Conservation (phyloP, 1,140 invertebrate species). For the Cyphomyrmex costatus region DNA sequence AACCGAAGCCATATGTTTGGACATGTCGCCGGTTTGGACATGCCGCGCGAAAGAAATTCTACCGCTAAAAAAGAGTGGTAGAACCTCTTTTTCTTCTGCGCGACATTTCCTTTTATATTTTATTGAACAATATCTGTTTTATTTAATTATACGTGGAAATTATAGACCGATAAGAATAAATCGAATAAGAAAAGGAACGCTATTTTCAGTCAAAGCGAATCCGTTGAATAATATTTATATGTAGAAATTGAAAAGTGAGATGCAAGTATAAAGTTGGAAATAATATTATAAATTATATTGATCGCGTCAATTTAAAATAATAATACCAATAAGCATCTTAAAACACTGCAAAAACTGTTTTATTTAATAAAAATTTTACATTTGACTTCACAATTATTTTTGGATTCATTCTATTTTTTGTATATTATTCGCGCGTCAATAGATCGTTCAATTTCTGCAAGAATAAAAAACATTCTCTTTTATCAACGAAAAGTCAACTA, state of each 20-base stretch:
- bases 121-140: background rate
- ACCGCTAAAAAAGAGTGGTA: background rate
- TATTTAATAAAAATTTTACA: background rate
- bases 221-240: too few relatives aligned
- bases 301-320: too few relatives aligned
- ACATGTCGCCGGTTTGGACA: background rate
- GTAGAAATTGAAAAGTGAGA: too few relatives aligned
- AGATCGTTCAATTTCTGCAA: background rate
- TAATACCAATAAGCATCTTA: too few relatives aligned
- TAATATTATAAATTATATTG: too few relatives aligned
- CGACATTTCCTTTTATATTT: background rate
- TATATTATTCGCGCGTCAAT: background rate
- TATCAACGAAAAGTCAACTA: background rate
- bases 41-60: conserved; percentile 1
- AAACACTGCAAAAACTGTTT: background rate
- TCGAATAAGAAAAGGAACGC: too few relatives aligned
- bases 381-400: background rate
- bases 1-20: conserved; percentile 36
- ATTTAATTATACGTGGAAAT: background rate
- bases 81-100: background rate
- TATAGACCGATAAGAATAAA: too few relatives aligned
- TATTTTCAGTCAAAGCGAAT: too few relatives aligned
- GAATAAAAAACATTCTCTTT: conserved; percentile 4
- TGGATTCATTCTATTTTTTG: background rate
- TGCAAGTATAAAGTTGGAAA: too few relatives aligned